A percentile compares a stretch with the other conserved stretches of the same genome.
These are phyloP conservation scores for Drosophila sucinea DNA, from an alignment of 1,140 invertebrate species.

Conservation along the genomic window DNA sequence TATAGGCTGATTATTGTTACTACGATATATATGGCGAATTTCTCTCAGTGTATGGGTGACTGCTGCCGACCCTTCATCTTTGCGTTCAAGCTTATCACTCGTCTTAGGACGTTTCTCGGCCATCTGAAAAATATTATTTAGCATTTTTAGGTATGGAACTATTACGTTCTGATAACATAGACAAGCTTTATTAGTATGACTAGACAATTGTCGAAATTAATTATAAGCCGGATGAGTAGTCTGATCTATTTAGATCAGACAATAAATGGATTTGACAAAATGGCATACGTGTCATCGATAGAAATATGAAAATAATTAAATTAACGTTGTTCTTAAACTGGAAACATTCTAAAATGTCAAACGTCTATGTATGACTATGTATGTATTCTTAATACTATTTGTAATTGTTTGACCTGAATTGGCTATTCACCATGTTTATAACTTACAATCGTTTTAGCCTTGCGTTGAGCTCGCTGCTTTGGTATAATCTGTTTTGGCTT, in stretches of 20 bases:
- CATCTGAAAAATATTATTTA: constrained; percentile 17
- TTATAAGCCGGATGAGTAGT: not conserved
- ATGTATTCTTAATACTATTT: too few species aligned
- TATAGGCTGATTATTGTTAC: constrained; percentile 48
- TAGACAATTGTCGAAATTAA: not conserved
- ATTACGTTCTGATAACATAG: not conserved
- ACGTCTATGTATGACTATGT: too few species aligned
- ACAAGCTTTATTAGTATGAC: not conserved
- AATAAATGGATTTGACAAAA: too few species aligned
- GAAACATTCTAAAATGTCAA: too few species aligned
- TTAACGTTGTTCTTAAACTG: too few species aligned
- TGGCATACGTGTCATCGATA: too few species aligned
- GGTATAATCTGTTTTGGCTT: constrained; percentile 36
- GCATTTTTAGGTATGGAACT: not conserved
- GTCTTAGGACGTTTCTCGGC: constrained; percentile 61
- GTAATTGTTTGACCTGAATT: too few species aligned
- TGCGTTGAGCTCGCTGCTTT: constrained; percentile 55
- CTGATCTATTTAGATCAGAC: not conserved
- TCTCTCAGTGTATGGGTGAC: constrained; percentile 50
- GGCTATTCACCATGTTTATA: not conserved
- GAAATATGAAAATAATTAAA: too few species aligned
- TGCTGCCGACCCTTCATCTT: constrained; percentile 59
- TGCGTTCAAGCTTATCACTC: constrained; percentile 63
- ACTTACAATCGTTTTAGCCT: constrained; percentile 34
- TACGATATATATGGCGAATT: constrained; percentile 47